Base-by-base conservation (phyloP, 2,113 vertebrate species). In the Ahaetulla prasina region DNA sequence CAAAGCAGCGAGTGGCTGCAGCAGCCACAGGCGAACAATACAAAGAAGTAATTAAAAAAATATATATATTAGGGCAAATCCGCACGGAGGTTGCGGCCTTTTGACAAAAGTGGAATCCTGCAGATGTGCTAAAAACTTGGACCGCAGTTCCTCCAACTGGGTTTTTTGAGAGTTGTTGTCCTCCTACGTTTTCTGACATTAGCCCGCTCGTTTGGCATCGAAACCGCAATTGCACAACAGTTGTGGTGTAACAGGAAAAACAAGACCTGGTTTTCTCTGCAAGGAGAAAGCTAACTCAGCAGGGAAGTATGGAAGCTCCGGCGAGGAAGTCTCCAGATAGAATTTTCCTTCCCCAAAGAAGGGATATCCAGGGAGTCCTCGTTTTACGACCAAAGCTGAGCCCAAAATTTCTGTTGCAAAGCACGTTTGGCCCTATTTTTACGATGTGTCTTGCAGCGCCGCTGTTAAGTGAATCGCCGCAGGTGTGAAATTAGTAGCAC, bases 81-180 rank as follows among this genome's bases (percentile, higher is more conserved):
- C 11, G 30, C 63, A 35, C 0, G 0, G 63, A n/a, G 1, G 12
- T 4, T 4, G 1, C 11, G 3, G 4, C 60, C 30, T 68, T 68
- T 68, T n/a, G 30, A 68, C 30, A 2, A 16, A 68, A 35, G 11
- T 6, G 12, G 11, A 68, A n/a, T 3, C 27, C 60, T 68, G 25
- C 4, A 30, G 25, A 30, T 4, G 4, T 74, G 63, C 35, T 35
- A 6, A 7, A 68, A 35, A 74, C 14, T 16, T 35, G n/a, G 68
- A 35, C n/a, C n/a, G 8, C n/a, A 8, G 2, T 18, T 74, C 68
- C 68, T 74, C 7, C 14, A 7, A 7, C n/a, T 35, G n/a, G 63
- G n/a, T 8, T 35, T 7, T 7, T 18, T 8, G 68, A 18, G 68
- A 8, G 30, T 74, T 18, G n/a, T 35, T 2, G 63, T 18, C 68